These are phyloP conservation scores for Chionodraco myersi DNA, from an alignment of 2,113 vertebrate genomes.

Conservation along the genomic window DNA sequence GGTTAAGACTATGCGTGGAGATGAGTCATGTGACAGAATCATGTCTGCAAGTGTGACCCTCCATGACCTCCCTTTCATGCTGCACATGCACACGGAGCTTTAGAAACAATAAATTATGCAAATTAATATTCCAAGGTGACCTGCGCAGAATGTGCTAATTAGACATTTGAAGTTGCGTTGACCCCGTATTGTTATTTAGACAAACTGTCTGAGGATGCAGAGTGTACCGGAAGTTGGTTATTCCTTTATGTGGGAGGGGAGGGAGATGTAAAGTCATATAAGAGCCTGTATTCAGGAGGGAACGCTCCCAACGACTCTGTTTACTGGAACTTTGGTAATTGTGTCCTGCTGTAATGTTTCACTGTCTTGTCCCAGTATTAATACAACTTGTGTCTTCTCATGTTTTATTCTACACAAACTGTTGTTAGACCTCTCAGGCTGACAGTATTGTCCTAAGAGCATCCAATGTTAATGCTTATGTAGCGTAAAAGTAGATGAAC, in stretches of 20 bases:
- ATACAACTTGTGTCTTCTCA: not conserved
- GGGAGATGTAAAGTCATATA: slow-evolving; percentile 9
- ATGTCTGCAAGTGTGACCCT: not conserved
- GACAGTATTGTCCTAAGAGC: slow-evolving; percentile 7
- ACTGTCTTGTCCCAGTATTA: not conserved
- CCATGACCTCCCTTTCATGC: slow-evolving; percentile 3
- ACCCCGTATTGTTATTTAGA: slow-evolving; percentile 67
- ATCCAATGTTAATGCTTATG: slow-evolving; percentile 7
- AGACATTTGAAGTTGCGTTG: slow-evolving; percentile 52
- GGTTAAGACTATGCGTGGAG: not conserved
- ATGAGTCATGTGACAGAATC: slow-evolving; percentile 18
- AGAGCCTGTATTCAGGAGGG: not conserved
- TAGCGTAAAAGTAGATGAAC: slow-evolving; percentile 19
- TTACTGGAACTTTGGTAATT: not conserved
- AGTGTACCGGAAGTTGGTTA: slow-evolving; percentile 12
- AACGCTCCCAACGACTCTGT: not conserved
- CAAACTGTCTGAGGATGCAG: slow-evolving; percentile 5
- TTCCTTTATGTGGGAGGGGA: slow-evolving; percentile 7
- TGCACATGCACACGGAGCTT: not conserved
- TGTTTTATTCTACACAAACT: slow-evolving; percentile 12
- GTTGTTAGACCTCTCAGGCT: not conserved
- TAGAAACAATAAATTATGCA: slow-evolving; percentile 41
- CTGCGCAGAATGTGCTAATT: slow-evolving; percentile 56
- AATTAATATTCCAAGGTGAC: slow-evolving; percentile 68
- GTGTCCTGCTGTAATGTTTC: not conserved